Conservation (phyloP, 92 coral and sea anemone genomes). For the Isaurus tuberculatus region DNA sequence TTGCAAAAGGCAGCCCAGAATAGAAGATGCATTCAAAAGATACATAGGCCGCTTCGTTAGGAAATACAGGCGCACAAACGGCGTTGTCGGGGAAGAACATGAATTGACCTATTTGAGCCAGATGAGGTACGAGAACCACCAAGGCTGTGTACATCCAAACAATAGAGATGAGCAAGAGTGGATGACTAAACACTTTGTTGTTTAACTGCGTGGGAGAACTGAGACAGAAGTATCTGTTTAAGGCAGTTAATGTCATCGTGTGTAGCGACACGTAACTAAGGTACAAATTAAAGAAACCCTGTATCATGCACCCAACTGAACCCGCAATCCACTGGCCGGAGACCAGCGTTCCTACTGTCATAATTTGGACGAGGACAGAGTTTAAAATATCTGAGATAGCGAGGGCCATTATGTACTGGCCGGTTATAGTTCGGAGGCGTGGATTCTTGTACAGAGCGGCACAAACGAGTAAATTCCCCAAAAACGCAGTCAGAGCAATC, state of each 20-base stretch:
- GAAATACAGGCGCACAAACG: constrained; percentile 38
- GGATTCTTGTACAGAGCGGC: constrained; percentile 34
- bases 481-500: constrained; percentile 34
- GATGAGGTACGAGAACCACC: constrained; percentile 20
- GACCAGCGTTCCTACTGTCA: constrained; percentile 28
- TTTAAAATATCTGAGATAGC: constrained; percentile 36
- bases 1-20: constrained; percentile 28
- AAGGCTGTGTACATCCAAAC: constrained; percentile 26
- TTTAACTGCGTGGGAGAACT: constrained; percentile 7
- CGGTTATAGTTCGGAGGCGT: neutral
- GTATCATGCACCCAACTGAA: constrained; percentile 28
- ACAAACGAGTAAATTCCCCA: constrained; percentile 31
- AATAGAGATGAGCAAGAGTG: neutral
- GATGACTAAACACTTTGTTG: constrained; percentile 22
- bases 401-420: constrained; percentile 35
- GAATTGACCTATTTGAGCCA: neutral
- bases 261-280: constrained; percentile 42
- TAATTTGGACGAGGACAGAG: constrained; percentile 21
- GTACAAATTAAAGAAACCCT: constrained; percentile 39
- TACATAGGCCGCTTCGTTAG: constrained; percentile 25
- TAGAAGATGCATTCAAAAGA: constrained; percentile 37
- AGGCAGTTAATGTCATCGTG: constrained; percentile 35
- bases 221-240: constrained; percentile 31
- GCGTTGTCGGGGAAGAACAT: constrained; percentile 38
- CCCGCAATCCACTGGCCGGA: constrained; percentile 39